Percentiles rank a stretch among this genome's conserved stretches.
phyloP scores from a whole-genome alignment of 1,140 invertebrate genomes.

The Lithobius niger region DNA sequence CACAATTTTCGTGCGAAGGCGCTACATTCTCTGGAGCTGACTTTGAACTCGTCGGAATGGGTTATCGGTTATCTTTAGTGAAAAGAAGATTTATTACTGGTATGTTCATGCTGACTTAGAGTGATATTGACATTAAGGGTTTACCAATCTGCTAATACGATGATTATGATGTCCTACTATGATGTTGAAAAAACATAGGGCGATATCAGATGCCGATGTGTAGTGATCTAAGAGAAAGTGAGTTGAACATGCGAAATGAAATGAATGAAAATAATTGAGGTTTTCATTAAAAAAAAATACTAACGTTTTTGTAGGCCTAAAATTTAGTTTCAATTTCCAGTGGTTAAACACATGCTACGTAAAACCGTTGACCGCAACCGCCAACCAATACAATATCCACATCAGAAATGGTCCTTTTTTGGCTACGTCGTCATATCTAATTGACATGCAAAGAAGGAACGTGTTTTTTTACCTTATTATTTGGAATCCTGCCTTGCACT shows the following conservation, averaged over 20 bases:
- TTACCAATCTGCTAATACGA: not conserved
- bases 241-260: not conserved
- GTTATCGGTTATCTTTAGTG: slow-evolving; percentile 83
- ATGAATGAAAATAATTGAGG: not conserved
- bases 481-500: too few species aligned
- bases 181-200: not conserved
- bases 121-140: too few species aligned
- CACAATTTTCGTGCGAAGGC: slow-evolving; percentile 89
- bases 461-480: too few species aligned
- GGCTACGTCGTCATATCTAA: too few species aligned
- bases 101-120: slow-evolving; percentile 36
- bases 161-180: not conserved
- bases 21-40: slow-evolving; percentile 86
- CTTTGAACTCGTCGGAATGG: slow-evolving; percentile 73
- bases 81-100: slow-evolving; percentile 90
- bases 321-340: too few species aligned
- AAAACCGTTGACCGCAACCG: too few species aligned
- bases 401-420: too few species aligned
- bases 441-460: too few species aligned
- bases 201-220: not conserved
- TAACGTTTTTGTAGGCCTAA: too few species aligned
- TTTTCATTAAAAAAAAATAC: not conserved
- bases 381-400: too few species aligned
- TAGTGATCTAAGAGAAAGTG: too few species aligned
- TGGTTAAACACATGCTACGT: too few species aligned